These are phyloP conservation scores for Macaca mulatta DNA, from an alignment of 2,113 vertebrate species.

Conservation along the genomic window DNA sequence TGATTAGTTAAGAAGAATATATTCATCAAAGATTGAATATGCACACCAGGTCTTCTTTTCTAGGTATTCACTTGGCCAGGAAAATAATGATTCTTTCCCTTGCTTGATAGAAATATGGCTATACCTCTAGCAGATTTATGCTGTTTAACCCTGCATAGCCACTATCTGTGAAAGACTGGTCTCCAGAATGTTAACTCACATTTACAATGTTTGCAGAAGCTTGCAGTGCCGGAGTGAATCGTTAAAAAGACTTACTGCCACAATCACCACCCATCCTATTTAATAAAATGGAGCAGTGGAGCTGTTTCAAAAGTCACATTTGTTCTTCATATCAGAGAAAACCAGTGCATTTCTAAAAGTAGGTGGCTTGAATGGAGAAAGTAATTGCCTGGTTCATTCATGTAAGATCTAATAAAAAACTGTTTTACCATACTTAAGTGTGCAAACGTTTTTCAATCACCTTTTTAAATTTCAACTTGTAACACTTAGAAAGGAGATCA, in stretches of 20 bases:
- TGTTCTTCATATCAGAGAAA: conserved; percentile 17
- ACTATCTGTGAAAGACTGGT: conserved; percentile 27
- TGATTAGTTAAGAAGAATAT: background rate
- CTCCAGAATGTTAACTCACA: conserved; percentile 48
- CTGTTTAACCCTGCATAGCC: conserved; percentile 25
- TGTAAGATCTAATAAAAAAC: background rate
- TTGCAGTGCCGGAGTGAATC: conserved; percentile 23
- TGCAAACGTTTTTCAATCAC: background rate
- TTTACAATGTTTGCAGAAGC: conserved; percentile 44
- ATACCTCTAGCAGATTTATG: background rate
- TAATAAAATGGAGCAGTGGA: conserved; percentile 22
- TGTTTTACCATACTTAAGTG: background rate
- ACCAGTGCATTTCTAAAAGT: background rate
- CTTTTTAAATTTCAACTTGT: conserved; percentile 3
- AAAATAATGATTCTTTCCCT: conserved; percentile 52
- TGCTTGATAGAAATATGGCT: background rate
- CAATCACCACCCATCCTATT: background rate
- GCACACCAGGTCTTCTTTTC: background rate
- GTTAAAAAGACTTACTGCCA: conserved; percentile 25
- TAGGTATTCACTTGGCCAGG: conserved; percentile 8
- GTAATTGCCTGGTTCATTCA: background rate
- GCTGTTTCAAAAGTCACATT: conserved; percentile 42
- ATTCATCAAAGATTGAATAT: background rate
- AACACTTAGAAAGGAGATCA: background rate
- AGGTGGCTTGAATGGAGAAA: background rate